These are phyloP conservation scores for Drosophila auraria DNA, from an alignment of 1,140 invertebrate genomes.

Conservation along the genomic window DNA sequence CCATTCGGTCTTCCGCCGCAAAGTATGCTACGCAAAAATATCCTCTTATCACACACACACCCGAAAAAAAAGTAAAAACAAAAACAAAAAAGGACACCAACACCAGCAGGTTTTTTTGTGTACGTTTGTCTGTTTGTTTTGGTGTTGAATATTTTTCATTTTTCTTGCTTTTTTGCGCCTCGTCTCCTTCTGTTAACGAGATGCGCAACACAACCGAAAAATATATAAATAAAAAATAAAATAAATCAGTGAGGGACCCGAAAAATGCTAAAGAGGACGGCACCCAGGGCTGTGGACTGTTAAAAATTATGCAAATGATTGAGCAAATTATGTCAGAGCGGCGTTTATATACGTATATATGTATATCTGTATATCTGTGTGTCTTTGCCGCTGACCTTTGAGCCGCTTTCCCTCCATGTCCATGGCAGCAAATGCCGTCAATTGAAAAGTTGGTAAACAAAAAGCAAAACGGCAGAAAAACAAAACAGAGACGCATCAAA, in stretches of 20 bases:
- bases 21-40: constrained; percentile 68
- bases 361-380: constrained; percentile 33
- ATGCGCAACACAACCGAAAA: constrained; percentile 53
- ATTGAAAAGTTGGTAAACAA: constrained; percentile 71
- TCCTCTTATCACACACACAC: constrained; percentile 66
- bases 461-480: constrained; percentile 27
- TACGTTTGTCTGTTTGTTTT: constrained; percentile 65
- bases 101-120: constrained; percentile 8
- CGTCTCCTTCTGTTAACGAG: constrained; percentile 64
- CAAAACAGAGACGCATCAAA: constrained; percentile 32
- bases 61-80: not conserved
- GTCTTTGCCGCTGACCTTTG: constrained; percentile 66
- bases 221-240: constrained; percentile 53
- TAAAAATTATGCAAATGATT: constrained; percentile 82
- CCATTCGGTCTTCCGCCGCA: constrained; percentile 46
- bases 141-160: constrained; percentile 52
- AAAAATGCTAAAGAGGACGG: constrained; percentile 23
- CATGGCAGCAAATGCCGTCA: constrained; percentile 70
- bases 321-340: constrained; percentile 78
- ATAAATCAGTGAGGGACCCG: constrained; percentile 34
- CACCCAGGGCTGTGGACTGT: constrained; percentile 58
- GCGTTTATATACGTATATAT: constrained; percentile 24
- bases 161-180: constrained; percentile 40
- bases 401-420: constrained; percentile 34
- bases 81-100: constrained; percentile 8